These are phyloP conservation scores for Cyclura pinguis DNA, from an alignment of 2,797 vertebrate genomes.

Conservation along the genomic window DNA sequence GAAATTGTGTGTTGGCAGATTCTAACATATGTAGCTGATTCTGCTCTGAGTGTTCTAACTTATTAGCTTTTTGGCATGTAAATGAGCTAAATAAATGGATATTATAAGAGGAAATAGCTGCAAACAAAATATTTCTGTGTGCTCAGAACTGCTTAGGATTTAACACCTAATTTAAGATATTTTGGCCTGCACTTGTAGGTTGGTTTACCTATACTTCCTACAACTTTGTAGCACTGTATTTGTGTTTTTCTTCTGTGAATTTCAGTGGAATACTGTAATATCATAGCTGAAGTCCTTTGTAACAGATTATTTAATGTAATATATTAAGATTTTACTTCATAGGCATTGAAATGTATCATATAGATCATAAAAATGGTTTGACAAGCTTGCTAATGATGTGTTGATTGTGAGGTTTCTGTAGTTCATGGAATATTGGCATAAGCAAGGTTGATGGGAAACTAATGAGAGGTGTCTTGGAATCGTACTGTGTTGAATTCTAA, in stretches of 20 bases:
- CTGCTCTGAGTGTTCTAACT: not conserved
- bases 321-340: not conserved
- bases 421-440: not conserved
- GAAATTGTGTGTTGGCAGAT: not conserved
- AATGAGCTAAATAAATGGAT: conserved; percentile 4
- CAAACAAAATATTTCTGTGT: conserved; percentile 53
- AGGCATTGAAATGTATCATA: conserved; percentile 12
- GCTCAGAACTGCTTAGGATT: conserved; percentile 51
- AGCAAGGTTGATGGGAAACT: not conserved
- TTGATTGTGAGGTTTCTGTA: not conserved
- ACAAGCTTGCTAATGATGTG: not conserved
- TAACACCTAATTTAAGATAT: conserved; percentile 38
- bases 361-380: not conserved
- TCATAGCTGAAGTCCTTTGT: not conserved
- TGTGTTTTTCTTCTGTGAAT: conserved; percentile 41
- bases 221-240: conserved; percentile 17
- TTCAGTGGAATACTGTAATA: conserved; percentile 21
- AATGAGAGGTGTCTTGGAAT: not conserved
- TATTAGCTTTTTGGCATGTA: conserved; percentile 25
- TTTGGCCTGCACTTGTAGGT: conserved; percentile 38
- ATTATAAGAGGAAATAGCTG: conserved; percentile 56
- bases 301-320: not conserved
- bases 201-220: conserved; percentile 60
- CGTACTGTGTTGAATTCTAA: not conserved
- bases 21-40: not conserved